These are phyloP conservation scores for Girardinus metallicus DNA, from an alignment of 2,797 vertebrate genomes.

Conservation along the genomic window DNA sequence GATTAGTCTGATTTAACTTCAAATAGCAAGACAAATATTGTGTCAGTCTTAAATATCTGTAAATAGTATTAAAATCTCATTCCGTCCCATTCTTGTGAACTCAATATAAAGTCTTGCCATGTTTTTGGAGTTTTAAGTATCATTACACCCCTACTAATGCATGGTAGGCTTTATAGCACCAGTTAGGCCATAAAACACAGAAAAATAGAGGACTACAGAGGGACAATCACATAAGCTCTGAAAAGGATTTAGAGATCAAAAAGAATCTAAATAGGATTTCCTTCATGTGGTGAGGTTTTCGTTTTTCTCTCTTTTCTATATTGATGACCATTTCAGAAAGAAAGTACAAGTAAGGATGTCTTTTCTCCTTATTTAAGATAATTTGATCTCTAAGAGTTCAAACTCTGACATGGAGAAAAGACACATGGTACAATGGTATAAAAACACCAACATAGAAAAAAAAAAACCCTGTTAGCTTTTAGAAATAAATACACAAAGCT, in stretches of 20 bases:
- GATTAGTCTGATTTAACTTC: no score
- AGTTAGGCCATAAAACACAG: background rate
- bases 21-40: no score
- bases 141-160: background rate
- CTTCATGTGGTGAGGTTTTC: no score
- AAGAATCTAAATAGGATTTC: background rate
- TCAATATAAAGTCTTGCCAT: background rate
- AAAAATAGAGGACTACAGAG: background rate
- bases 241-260: background rate
- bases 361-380: background rate
- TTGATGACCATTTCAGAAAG: no score
- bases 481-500: background rate
- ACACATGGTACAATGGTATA: background rate
- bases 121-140: background rate
- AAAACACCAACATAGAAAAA: background rate
- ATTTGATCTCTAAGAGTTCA: background rate
- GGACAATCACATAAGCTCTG: background rate
- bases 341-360: background rate
- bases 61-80: background rate
- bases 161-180: background rate
- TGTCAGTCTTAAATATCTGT: no score
- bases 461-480: background rate
- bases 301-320: no score
- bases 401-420: background rate
- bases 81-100: background rate